Base-by-base conservation (phyloP, 2,888 invertebrate species). In the Sminthurinus aureus region DNA sequence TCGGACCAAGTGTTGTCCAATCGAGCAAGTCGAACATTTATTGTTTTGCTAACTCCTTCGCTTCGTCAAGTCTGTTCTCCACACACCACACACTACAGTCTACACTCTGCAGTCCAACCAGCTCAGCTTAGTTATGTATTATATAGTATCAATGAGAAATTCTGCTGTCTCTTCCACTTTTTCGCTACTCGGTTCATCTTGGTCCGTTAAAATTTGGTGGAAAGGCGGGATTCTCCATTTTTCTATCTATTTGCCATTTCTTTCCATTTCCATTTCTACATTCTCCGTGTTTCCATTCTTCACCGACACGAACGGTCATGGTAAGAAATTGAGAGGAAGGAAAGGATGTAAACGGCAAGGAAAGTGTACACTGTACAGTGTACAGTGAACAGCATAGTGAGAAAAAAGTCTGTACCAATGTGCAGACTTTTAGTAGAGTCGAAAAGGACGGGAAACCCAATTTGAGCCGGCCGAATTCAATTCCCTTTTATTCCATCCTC, bases 1-100 rank as follows among this genome's bases (percentile, higher is more conserved):
- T 50, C 8, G 13, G 58, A 22, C 51, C 50, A 76, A 76, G 76
- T 76, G 58, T 76, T 76, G 76, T n/a, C 51, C 76, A 76, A 76
- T 76, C 58, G 76, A 76, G 76, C 76, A 76, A 58, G 76, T 76
- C 76, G 76, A 76, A 76, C 76, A 76, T 76, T 76, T 76, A 76
- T 76, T 76, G 76, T 76, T 76, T 76, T 76, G 76, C 58, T 76
- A 76, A 76, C 76, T 76, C 76, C 76, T 76, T 51, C 76, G 76
- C 76, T 76, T 76, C 76, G 58, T 52, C 76, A 76, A 76, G 76
- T 76, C 76, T 71, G 38, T 38, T 38, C 38, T 38, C 69, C n/a
- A 9, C 0, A 13, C 69, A 4, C 38, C 26, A 1, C 15, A 6
- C 26, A 26, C 73, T 6, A 22, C 26, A 4, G 0, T 73, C 73